Conservation (phyloP, 2,888 invertebrate genomes). For the Drosophila nr. medialis region DNA sequence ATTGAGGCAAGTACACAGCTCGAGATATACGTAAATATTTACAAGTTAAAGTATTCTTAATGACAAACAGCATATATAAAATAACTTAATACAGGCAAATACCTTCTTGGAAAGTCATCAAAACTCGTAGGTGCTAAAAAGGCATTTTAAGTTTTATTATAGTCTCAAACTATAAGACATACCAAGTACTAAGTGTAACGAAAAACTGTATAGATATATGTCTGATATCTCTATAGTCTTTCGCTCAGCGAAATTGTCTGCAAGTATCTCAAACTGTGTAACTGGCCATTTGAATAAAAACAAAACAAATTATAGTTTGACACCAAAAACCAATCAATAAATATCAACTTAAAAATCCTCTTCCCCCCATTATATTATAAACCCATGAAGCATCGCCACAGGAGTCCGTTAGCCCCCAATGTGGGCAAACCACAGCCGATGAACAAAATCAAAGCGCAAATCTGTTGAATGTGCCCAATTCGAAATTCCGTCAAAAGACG, state of each 20-base stretch:
- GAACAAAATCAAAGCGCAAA: conserved; percentile 65
- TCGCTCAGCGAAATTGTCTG: not conserved
- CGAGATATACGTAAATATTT: conserved; percentile 1
- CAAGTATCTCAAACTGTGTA: conserved; percentile 26
- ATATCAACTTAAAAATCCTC: conserved; percentile 62
- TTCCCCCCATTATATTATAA: conserved; percentile 29
- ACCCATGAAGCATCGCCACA: conserved; percentile 68
- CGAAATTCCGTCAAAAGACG: conserved; percentile 83
- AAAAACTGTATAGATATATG: not conserved
- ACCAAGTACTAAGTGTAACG: not conserved
- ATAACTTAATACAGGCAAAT: not conserved
- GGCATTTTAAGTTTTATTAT: not conserved
- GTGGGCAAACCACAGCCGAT: conserved; percentile 49
- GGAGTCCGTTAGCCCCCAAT: conserved; percentile 62
- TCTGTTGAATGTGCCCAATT: conserved; percentile 67
- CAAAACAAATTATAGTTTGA: conserved; percentile 5
- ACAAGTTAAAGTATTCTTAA: not conserved
- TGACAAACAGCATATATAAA: not conserved
- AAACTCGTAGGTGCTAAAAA: not conserved
- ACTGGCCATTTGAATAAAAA: not conserved
- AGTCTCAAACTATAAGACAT: not conserved
- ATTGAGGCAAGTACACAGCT: conserved; percentile 21
- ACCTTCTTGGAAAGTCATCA: not conserved
- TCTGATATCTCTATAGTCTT: not conserved
- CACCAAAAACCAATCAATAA: conserved; percentile 39